Percentiles rank a stretch among this genome's conserved stretches.
phyloP scores from a whole-genome alignment of 2,888 invertebrate genomes.

The Neoascia interrupta region DNA sequence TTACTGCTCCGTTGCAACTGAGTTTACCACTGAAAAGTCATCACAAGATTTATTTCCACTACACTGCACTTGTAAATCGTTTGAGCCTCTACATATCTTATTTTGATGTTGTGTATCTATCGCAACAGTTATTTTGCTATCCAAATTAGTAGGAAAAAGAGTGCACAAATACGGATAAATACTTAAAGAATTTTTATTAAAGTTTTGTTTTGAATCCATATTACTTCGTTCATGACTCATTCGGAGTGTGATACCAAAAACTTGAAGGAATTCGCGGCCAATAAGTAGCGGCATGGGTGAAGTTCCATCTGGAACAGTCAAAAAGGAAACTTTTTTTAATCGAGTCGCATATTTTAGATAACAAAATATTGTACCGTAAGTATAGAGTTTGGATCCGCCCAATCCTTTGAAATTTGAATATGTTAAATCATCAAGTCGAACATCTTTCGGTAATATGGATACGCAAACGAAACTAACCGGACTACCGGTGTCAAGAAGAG shows the following conservation, averaged over 20 bases:
- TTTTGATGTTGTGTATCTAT: too few species aligned
- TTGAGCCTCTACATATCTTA: too few species aligned
- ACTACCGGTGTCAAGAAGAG: slow-evolving; percentile 34
- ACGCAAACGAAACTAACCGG: slow-evolving; percentile 21
- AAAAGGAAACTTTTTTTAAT: neutral
- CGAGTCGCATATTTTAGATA: neutral
- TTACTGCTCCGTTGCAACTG: too few species aligned
- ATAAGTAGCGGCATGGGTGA: neutral
- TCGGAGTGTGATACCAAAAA: neutral
- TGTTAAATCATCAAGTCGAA: neutral
- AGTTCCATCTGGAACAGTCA: neutral
- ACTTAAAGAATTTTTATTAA: neutral
- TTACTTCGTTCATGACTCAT: neutral
- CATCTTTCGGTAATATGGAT: neutral
- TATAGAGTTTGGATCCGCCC: neutral
- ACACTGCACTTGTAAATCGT: too few species aligned
- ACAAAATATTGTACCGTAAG: neutral
- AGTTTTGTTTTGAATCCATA: neutral
- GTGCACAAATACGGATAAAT: neutral
- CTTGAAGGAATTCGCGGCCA: slow-evolving; percentile 2
- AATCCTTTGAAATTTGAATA: neutral
- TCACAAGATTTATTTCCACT: too few species aligned
- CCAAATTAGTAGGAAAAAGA: neutral
- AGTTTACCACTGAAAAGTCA: too few species aligned
- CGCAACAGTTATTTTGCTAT: neutral